Conservation (phyloP, 2,888 invertebrate species). For the Chalcosyrphus nemorum region DNA sequence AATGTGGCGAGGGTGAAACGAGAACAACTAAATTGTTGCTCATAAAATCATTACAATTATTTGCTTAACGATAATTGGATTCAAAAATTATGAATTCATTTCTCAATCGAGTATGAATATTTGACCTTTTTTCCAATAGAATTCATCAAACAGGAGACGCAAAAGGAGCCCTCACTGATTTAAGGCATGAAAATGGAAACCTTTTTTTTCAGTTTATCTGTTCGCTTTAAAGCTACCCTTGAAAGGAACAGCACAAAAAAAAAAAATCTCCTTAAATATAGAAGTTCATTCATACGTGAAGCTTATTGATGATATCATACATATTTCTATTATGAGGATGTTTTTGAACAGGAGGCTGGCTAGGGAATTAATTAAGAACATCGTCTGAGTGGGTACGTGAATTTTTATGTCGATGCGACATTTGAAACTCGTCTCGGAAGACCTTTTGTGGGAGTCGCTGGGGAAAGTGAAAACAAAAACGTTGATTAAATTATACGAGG, state of each 20-base stretch:
- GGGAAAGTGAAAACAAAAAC: not conserved
- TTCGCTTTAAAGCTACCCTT: not conserved
- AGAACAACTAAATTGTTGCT: not conserved
- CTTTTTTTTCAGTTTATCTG: not conserved
- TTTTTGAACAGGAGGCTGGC: not conserved
- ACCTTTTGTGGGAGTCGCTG: not conserved
- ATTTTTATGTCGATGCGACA: not conserved
- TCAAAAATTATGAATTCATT: not conserved
- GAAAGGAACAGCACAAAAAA: too few relatives aligned
- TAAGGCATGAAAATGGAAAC: not conserved
- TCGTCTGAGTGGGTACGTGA: not conserved
- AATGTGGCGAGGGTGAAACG: not conserved
- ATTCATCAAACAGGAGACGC: not conserved
- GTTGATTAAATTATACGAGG: not conserved
- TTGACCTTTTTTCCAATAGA: not conserved
- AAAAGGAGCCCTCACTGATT: not conserved
- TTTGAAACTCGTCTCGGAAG: not conserved
- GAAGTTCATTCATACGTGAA: not conserved
- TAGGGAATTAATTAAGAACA: constrained; percentile 20
- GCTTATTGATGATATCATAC: constrained; percentile 4
- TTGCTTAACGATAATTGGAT: not conserved
- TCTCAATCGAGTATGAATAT: constrained; percentile 1
- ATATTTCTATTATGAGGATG: not conserved
- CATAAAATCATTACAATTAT: not conserved
- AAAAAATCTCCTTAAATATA: not conserved